These are phyloP conservation scores for Lethenteron reissneri DNA, from an alignment of 2,113 vertebrate species.

Conservation along the genomic window DNA sequence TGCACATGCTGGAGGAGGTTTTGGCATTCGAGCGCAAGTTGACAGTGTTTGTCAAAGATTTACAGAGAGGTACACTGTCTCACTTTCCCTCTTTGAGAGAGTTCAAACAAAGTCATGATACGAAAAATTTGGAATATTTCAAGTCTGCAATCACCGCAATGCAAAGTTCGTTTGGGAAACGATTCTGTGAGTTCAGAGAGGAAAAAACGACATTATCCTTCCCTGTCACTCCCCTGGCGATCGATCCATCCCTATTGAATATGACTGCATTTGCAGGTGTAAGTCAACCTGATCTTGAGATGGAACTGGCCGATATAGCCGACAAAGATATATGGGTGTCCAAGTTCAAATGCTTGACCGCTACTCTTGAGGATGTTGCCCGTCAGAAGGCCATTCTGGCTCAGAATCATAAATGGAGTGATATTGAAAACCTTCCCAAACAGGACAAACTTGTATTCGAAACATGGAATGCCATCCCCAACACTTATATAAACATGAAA, in stretches of 20 bases:
- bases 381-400: too few relatives aligned
- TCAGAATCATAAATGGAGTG: too few relatives aligned
- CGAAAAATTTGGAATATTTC: conserved; percentile 8
- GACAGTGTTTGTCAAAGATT: conserved; percentile 13
- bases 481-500: too few relatives aligned
- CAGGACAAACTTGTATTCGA: too few relatives aligned
- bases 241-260: neutral
- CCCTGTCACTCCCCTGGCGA: neutral
- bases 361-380: too few relatives aligned
- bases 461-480: too few relatives aligned
- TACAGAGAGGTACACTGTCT: conserved; percentile 4
- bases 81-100: conserved; percentile 15
- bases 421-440: too few relatives aligned
- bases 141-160: neutral
- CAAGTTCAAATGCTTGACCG: too few relatives aligned
- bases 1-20: neutral
- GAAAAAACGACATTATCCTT: conserved; percentile 3
- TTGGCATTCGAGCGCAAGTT: conserved; percentile 14
- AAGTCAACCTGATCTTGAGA: conserved; percentile 13
- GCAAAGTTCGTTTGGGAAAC: neutral
- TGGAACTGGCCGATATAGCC: conserved; percentile 15
- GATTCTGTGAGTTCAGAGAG: neutral
- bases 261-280: too few relatives aligned
- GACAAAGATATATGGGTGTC: too few relatives aligned
- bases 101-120: conserved; percentile 12